These are phyloP conservation scores for Siniperca obscura DNA, from an alignment of 2,797 vertebrate species.

Conservation along the genomic window DNA sequence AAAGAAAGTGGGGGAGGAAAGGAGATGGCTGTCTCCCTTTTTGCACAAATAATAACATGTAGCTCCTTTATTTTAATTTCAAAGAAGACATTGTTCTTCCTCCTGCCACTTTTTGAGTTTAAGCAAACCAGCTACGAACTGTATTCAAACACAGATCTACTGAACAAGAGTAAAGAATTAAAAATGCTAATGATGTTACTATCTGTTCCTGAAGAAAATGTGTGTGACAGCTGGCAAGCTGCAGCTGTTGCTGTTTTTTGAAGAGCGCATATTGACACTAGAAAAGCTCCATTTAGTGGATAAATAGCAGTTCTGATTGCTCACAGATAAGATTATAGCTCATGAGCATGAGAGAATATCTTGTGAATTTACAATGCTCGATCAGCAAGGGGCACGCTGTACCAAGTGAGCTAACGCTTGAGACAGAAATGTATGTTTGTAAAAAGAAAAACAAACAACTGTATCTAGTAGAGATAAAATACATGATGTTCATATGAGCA, in stretches of 20 bases:
- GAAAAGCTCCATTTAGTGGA: not conserved
- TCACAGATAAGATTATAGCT: not conserved
- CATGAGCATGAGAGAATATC: not conserved
- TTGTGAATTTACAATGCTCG: not conserved
- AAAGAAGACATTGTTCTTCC: constrained; percentile 27
- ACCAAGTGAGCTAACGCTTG: not conserved
- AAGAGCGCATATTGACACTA: not conserved
- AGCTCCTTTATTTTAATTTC: constrained; percentile 21
- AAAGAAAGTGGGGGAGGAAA: not conserved
- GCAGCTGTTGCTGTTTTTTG: not conserved
- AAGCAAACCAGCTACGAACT: not conserved
- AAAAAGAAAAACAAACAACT: not conserved
- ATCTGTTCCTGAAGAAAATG: not conserved
- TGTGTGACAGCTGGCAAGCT: not conserved
- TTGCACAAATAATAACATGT: constrained; percentile 18
- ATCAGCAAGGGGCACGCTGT: not conserved
- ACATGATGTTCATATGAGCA: not conserved
- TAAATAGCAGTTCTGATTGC: not conserved
- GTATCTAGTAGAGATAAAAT: not conserved
- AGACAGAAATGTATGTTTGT: not conserved
- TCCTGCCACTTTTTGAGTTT: constrained; percentile 2
- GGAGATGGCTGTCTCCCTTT: not conserved
- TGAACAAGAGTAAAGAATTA: not conserved
- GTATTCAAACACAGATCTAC: constrained; percentile 4
- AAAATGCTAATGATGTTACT: not conserved